Evolutionary conservation across 2,113 vertebrate species (phyloP).

Genomic region (Trochalopteron elliotii): DNA sequence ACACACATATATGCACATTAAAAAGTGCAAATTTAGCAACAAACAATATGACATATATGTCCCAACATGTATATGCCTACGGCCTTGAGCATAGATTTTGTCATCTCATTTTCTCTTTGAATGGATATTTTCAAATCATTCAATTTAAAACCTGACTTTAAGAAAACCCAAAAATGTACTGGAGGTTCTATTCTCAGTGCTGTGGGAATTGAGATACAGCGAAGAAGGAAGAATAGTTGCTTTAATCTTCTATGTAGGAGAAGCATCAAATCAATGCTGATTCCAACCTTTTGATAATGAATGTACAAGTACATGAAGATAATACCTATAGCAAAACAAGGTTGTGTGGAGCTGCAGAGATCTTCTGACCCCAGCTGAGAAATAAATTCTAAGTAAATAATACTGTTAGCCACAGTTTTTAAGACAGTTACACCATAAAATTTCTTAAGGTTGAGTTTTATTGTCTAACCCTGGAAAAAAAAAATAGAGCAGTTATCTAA

Average conservation of each 20-base stretch:
- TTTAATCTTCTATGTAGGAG: not conserved
- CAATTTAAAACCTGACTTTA: not conserved
- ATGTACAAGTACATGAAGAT: not conserved
- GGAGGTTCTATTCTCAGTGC: not conserved
- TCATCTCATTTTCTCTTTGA: not conserved
- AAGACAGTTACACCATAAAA: not conserved
- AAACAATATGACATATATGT: not conserved
- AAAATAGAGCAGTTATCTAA: not conserved
- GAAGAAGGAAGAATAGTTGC: not conserved
- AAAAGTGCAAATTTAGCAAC: not conserved
- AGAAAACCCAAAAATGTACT: not conserved
- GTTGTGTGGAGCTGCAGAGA: not conserved
- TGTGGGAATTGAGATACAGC: not conserved
- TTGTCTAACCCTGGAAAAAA: not conserved
- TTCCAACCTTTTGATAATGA: not conserved
- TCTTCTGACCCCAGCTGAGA: not conserved
- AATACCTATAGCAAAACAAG: not conserved
- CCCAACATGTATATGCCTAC: not conserved
- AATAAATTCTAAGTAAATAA: not conserved
- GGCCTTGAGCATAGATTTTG: not conserved
- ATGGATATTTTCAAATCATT: not conserved
- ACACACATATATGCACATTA: not conserved
- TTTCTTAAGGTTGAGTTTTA: constrained; percentile 3
- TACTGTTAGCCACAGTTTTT: not conserved
- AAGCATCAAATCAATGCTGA: not conserved